Percentiles rank a stretch among this genome's conserved stretches.
Evolutionary conservation across 1,140 invertebrate species (phyloP).

Genomic region (Temnothorax curvispinosus): DNA sequence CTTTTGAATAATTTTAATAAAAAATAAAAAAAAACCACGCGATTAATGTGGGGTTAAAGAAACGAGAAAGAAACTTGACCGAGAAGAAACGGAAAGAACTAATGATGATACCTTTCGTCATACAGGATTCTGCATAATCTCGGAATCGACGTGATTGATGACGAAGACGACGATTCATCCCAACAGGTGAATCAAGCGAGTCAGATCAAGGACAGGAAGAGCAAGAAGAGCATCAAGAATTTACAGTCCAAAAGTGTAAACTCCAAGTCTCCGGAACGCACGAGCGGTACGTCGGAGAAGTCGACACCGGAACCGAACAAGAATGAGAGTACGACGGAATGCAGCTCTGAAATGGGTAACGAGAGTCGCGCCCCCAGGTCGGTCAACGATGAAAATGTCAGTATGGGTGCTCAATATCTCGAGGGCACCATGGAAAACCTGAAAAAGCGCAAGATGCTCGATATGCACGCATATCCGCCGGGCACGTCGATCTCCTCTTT

Average conservation of each 20-base stretch:
- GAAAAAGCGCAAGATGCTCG: constrained; percentile 83
- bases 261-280: constrained; percentile 77
- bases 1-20: not conserved
- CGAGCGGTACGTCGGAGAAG: constrained; percentile 76
- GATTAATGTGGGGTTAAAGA: not conserved
- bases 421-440: constrained; percentile 82
- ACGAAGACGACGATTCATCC: constrained; percentile 86
- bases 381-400: constrained; percentile 14
- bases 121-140: constrained; percentile 90
- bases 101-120: constrained; percentile 43
- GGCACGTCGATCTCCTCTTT: constrained; percentile 31
- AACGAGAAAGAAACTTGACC: not conserved
- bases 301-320: constrained; percentile 77
- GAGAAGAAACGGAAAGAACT: not conserved
- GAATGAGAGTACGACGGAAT: constrained; percentile 50
- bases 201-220: constrained; percentile 84
- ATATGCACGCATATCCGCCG: constrained; percentile 61
- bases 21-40: not conserved
- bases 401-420: constrained; percentile 73
- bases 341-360: constrained; percentile 59
- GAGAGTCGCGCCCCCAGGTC: constrained; percentile 51
- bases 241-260: constrained; percentile 63
- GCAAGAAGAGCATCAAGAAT: constrained; percentile 84
- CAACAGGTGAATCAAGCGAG: constrained; percentile 74
- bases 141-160: constrained; percentile 89